Conservation (phyloP, 1,140 invertebrate species). For the Limonius californicus region DNA sequence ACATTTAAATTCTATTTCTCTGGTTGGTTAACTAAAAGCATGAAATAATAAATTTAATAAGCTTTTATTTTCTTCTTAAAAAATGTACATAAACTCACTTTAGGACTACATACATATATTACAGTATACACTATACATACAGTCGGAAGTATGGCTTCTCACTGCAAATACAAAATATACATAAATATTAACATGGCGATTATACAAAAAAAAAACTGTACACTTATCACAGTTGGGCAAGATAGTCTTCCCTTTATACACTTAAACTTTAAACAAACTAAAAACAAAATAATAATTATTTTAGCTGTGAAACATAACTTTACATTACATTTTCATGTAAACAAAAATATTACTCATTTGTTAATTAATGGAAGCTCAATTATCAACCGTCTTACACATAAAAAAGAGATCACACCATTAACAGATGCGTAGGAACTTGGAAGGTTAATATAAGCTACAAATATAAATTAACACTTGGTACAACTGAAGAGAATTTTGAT, state of each 20-base stretch:
- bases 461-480: too few relatives aligned
- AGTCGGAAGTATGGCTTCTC: too few relatives aligned
- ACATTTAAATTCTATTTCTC: too few relatives aligned
- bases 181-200: slow-evolving; percentile 3
- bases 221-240: slow-evolving; percentile 8
- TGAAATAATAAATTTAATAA: too few relatives aligned
- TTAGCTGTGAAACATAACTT: neutral
- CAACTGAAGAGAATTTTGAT: too few relatives aligned
- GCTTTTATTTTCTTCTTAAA: neutral
- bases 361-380: too few relatives aligned
- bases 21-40: too few relatives aligned
- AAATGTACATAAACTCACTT: neutral
- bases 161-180: slow-evolving; percentile 6
- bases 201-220: slow-evolving; percentile 5
- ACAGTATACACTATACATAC: neutral
- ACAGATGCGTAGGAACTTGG: too few relatives aligned
- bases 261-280: neutral
- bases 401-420: too few relatives aligned
- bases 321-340: neutral
- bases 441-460: neutral
- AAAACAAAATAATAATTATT: neutral
- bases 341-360: too few relatives aligned
- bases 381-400: too few relatives aligned
- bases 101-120: neutral
- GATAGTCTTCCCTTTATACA: neutral